A percentile compares a stretch with the other conserved stretches of the same genome.
Evolutionary conservation across 2,113 vertebrate genomes (phyloP).

Genomic region (Ceyx cyanopectus): DNA sequence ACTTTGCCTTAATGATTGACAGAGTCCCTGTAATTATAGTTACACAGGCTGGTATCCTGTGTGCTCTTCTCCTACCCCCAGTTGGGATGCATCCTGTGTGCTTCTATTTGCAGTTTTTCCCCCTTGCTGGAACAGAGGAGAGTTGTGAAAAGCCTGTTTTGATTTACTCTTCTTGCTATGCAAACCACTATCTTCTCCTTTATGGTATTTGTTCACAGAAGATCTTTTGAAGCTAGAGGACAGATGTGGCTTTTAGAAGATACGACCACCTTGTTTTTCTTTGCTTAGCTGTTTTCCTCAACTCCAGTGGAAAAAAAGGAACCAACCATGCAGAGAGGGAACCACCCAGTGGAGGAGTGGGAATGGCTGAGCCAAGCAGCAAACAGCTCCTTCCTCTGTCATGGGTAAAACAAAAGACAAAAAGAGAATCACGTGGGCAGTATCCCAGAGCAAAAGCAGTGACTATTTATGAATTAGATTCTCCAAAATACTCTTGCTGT

Average conservation of each 20-base stretch:
- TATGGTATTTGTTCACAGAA: neutral
- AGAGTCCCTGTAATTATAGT: conserved; percentile 49
- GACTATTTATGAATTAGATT: conserved; percentile 52
- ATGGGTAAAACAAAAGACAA: neutral
- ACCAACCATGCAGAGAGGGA: neutral
- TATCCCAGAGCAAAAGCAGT: neutral
- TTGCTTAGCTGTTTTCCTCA: neutral
- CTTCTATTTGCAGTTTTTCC: neutral
- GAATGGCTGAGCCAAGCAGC: neutral
- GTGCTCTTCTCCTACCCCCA: neutral
- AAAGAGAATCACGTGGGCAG: neutral
- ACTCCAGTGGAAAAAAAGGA: neutral
- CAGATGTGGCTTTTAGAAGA: neutral
- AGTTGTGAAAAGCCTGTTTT: neutral
- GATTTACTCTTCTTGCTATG: neutral
- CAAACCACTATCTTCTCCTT: neutral
- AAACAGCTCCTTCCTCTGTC: neutral
- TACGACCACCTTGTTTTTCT: neutral
- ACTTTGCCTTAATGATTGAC: conserved; percentile 48
- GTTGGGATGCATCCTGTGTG: neutral
- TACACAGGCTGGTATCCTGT: neutral
- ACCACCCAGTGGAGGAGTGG: neutral
- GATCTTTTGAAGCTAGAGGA: neutral
- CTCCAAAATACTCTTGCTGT: conserved; percentile 27
- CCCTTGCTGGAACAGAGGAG: neutral